These are phyloP conservation scores for Strigops habroptila DNA, from an alignment of 2,113 vertebrate species.

Conservation along the genomic window DNA sequence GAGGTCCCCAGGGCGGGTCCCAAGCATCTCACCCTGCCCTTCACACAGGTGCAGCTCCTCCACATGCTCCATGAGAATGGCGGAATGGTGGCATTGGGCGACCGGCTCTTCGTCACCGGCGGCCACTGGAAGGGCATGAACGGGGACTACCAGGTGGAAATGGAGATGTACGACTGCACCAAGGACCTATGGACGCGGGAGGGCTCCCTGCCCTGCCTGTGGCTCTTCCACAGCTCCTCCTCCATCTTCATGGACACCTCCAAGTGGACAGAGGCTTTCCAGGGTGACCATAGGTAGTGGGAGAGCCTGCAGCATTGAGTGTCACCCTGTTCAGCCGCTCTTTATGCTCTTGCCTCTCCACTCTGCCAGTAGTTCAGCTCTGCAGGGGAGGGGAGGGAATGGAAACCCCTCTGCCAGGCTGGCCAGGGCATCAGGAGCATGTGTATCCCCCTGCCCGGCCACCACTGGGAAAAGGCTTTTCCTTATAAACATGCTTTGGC, in stretches of 20 bases:
- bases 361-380: not conserved
- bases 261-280: slow-evolving; percentile 83
- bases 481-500: not conserved
- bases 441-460: not conserved
- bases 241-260: slow-evolving; percentile 87
- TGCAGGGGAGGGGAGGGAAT: fast-evolving
- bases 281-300: not conserved
- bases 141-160: slow-evolving; percentile 90
- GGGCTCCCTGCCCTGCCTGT: slow-evolving; percentile 85
- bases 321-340: not conserved
- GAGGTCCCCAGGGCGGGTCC: not conserved
- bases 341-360: not conserved
- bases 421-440: not conserved
- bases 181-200: slow-evolving; percentile 83
- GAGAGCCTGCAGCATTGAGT: not conserved
- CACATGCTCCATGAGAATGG: slow-evolving; percentile 95
- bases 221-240: slow-evolving; percentile 90
- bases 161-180: slow-evolving; percentile 86
- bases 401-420: not conserved
- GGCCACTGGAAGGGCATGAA: slow-evolving; percentile 97
- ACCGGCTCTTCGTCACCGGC: slow-evolving; percentile 83
- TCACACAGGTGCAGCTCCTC: slow-evolving; percentile 85
- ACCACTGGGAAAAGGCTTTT: not conserved
- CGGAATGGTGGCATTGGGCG: slow-evolving; percentile 81
- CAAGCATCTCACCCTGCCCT: not conserved